Percentiles rank a stretch among this genome's conserved stretches.
These are phyloP conservation scores for Gopherus evgoodei DNA, from an alignment of 2,113 vertebrate genomes.

Conservation along the genomic window DNA sequence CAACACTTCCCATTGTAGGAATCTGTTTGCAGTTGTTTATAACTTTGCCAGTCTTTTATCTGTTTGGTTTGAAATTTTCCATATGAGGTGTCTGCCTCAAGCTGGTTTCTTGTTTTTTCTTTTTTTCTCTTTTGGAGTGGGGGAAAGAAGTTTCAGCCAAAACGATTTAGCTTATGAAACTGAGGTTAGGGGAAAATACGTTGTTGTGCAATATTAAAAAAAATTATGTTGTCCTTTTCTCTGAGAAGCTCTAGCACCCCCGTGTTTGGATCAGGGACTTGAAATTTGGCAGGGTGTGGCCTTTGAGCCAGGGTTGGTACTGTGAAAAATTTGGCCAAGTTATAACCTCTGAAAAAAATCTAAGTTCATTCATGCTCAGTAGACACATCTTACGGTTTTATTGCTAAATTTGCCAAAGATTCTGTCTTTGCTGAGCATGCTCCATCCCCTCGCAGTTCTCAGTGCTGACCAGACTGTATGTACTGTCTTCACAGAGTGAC, in stretches of 20 bases:
- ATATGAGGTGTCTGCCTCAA: neutral
- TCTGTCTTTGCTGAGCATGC: neutral
- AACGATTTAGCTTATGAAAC: neutral
- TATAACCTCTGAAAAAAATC: neutral
- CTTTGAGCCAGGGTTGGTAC: neutral
- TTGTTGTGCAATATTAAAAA: neutral
- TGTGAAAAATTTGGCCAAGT: neutral
- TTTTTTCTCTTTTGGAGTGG: neutral
- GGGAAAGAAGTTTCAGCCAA: neutral
- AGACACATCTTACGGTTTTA: neutral
- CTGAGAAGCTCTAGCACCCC: neutral
- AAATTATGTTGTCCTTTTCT: neutral
- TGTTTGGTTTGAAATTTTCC: neutral
- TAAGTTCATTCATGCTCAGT: fast-evolving
- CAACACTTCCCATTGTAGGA: neutral
- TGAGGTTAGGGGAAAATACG: neutral
- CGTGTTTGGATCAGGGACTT: neutral
- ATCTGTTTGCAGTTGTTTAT: neutral
- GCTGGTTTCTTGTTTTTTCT: neutral
- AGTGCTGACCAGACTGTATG: neutral
- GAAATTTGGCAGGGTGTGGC: neutral
- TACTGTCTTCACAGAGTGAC: neutral
- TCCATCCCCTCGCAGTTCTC: neutral
- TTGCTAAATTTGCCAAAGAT: neutral
- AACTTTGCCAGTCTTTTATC: neutral